Evolutionary conservation across 2,797 vertebrate genomes (phyloP).

Genomic region (Hippopotamyrus pictus): DNA sequence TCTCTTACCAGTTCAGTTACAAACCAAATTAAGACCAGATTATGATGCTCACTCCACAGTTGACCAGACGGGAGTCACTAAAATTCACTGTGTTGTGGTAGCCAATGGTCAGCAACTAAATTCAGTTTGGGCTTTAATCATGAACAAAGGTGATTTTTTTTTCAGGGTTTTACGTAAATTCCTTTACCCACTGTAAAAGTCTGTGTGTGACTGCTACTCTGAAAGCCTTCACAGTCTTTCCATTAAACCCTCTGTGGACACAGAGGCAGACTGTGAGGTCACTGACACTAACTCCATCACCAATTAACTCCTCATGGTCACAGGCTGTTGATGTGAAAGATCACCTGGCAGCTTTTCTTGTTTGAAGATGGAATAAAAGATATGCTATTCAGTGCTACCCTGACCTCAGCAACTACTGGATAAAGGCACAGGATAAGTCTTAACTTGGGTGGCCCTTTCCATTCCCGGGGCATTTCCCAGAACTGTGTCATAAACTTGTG

Average conservation of each 20-base stretch:
- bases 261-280: neutral
- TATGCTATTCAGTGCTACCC: neutral
- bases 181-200: neutral
- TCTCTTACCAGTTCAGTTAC: neutral
- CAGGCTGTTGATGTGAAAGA: neutral
- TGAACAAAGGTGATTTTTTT: neutral
- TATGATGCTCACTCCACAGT: neutral
- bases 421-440: neutral
- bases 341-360: neutral
- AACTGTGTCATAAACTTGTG: neutral
- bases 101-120: neutral
- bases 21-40: neutral
- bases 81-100: neutral
- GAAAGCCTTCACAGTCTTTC: neutral
- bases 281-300: neutral
- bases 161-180: neutral
- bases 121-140: neutral
- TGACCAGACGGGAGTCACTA: neutral
- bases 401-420: neutral
- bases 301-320: neutral
- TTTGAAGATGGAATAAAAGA: neutral
- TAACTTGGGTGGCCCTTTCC: neutral
- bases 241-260: neutral
- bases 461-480: neutral
- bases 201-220: neutral